phyloP scores from a whole-genome alignment of 2,113 vertebrate genomes.

The Channa maculata region DNA sequence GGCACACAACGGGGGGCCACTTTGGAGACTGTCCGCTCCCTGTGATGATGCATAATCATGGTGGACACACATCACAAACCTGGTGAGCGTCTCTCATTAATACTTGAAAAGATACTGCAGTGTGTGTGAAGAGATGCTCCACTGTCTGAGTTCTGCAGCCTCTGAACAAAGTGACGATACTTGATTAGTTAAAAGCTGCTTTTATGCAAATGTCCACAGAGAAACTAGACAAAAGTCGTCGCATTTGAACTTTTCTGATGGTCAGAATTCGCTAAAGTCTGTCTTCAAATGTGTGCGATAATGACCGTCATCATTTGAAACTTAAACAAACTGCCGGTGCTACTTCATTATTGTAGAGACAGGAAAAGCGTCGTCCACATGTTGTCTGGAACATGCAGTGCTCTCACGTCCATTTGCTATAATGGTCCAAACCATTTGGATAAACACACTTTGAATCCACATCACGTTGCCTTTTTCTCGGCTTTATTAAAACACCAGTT shows the following conservation, averaged over 20 bases:
- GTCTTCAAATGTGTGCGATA: background rate
- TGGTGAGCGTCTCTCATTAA: conserved; percentile 26
- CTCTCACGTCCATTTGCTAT: too few relatives aligned
- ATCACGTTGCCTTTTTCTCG: too few relatives aligned
- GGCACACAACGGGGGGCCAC: background rate
- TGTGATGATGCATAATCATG: conserved; percentile 48
- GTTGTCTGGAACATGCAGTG: too few relatives aligned
- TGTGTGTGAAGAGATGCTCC: conserved; percentile 1
- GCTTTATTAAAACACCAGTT: too few relatives aligned
- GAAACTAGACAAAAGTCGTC: background rate
- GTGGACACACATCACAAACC: conserved; percentile 25
- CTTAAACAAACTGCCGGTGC: background rate
- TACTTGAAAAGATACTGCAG: background rate
- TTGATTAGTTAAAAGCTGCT: conserved; percentile 32
- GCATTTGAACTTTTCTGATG: background rate
- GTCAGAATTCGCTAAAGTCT: background rate
- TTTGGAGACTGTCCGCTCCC: conserved; percentile 31
- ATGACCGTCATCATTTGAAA: background rate
- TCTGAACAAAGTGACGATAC: background rate
- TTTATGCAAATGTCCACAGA: conserved; percentile 20
- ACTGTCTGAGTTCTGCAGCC: background rate
- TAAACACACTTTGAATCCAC: too few relatives aligned
- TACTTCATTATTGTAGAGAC: too few relatives aligned
- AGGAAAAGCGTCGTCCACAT: too few relatives aligned
- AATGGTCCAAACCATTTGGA: too few relatives aligned